A percentile compares a stretch with the other conserved stretches of the same genome.
phyloP scores from a whole-genome alignment of 2,888 invertebrate genomes.

The Napeogenes inachia region DNA sequence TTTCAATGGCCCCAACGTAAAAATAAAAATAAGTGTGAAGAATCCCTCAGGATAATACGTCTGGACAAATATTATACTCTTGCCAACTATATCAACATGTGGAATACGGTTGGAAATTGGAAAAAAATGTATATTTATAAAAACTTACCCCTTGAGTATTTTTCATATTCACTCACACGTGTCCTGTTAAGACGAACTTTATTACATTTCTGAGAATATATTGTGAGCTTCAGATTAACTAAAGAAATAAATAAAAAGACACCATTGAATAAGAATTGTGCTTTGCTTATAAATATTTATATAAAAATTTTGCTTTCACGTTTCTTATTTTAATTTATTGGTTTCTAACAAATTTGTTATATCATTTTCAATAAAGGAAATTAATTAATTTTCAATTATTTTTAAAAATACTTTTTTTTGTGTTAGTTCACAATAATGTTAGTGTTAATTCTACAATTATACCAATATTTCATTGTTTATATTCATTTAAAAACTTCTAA shows the following conservation, averaged over 20 bases:
- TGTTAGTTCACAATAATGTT: too few relatives aligned
- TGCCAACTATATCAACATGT: constrained; percentile 20
- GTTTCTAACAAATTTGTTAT: too few relatives aligned
- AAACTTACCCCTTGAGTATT: constrained; percentile 40
- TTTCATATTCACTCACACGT: constrained; percentile 55
- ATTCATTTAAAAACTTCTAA: too few relatives aligned
- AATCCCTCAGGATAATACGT: constrained; percentile 33
- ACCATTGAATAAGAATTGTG: constrained; percentile 36
- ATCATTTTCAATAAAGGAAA: too few relatives aligned
- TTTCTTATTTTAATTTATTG: too few relatives aligned
- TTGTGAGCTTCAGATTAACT: constrained; percentile 59
- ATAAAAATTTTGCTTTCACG: too few relatives aligned
- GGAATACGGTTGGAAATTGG: constrained; percentile 28
- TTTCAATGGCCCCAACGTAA: too few relatives aligned
- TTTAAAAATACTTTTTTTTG: too few relatives aligned
- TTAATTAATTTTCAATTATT: too few relatives aligned
- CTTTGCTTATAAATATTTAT: neutral
- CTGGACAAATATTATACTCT: constrained; percentile 47
- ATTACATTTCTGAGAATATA: constrained; percentile 62
- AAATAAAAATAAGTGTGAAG: constrained; percentile 3
- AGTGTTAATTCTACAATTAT: too few relatives aligned
- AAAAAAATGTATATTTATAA: constrained; percentile 32
- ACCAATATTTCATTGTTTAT: too few relatives aligned
- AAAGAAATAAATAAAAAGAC: constrained; percentile 50
- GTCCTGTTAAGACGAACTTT: constrained; percentile 68